Base-by-base conservation (phyloP, 2,888 invertebrate genomes). In the Athalia rosae region DNA sequence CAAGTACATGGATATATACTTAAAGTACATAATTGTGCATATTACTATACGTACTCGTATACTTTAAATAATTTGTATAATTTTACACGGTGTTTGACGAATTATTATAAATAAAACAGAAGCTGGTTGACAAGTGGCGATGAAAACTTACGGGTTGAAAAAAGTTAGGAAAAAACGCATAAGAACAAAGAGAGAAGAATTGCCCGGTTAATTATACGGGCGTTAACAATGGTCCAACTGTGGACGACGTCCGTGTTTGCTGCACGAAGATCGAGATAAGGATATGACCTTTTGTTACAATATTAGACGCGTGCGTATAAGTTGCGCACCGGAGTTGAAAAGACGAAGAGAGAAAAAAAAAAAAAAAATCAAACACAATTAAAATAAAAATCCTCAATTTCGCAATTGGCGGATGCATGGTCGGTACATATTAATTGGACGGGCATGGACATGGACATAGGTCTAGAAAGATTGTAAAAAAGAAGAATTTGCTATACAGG, bases 381-480 rank as follows among this genome's bases (percentile, higher is more conserved):
- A n/a, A 28, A 28, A 28, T 28, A 28, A 53, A 13, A 74, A 58
- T 76, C 67, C 77, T 83, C 79, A 80, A 84, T 87, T 85, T 85
- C 85, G 84, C 83, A 85, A 87, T 80, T 84, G 84, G 81, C 82
- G 84, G 85, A 87, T 84, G 81, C 82, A 58, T 50, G 13, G 41
- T 56, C 41, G 50, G 56, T 28, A 28, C 28, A 28, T 28, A 28
- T 28, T 28, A 28, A 28, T 28, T 28, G 28, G 28, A 0, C 28
- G 28, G 28, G 28, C 28, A 28, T 28, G 28, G 28, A 28, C 2
- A 2, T 28, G n/a, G n/a, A n/a, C n/a, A n/a, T n/a, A n/a, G n/a
- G n/a, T n/a, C n/a, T n/a, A n/a, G n/a, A n/a, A n/a, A n/a, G n/a
- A n/a, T 28, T 28, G 28, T 28, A 28, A 28, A 28, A 28, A n/a